Evolutionary conservation across 2,113 vertebrate species (phyloP), one percentile per base, ranked within the genome.

Genomic region (Oenanthe oenanthe): DNA sequence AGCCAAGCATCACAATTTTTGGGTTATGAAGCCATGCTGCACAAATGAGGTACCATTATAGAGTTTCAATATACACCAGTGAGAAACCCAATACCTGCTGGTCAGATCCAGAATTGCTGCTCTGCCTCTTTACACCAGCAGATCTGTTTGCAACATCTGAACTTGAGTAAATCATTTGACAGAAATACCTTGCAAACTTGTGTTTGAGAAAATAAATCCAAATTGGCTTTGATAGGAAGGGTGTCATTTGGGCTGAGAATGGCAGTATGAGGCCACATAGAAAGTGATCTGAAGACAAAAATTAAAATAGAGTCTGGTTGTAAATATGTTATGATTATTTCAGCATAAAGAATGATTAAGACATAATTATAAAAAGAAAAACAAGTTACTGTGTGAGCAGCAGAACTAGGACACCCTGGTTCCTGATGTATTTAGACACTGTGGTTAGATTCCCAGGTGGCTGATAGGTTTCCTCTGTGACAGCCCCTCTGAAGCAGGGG

Each of bases 181-280:
- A 93, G 77, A 93, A 92, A 84, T 83, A 87, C 54, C 76, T 94
- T 89, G 87, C 95, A 95, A 96, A 96, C 89, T 93, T 87, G 80
- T 56, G 71, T 83, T 94, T 97, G 87, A 96, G 95, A 95, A 97
- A 97, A 97, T 78, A 96, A 97, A 96, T 97, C 97, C 79, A 94
- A 86, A 81, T 95, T 74, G 84, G 84, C 85, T 95, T 83, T 90
- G 85, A 96, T 93, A 91, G 96, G 91, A 96, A 82, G 67, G 72
- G 68, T 89, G 93, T 96, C 87, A 94, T 80, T 68, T 63, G 95
- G 94, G 90, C 66, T 70, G 92, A 92, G 93, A 96, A 96, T 75
- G 95, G 95, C 94, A 96, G 92, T 95, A 97, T 96, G 96, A 96
- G 93, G 93, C 95, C 79, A 93, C 88, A 94, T 1, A 71, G 76